These are phyloP conservation scores for Dryoscopus gambensis DNA, from an alignment of 2,113 vertebrate genomes.

Conservation along the genomic window DNA sequence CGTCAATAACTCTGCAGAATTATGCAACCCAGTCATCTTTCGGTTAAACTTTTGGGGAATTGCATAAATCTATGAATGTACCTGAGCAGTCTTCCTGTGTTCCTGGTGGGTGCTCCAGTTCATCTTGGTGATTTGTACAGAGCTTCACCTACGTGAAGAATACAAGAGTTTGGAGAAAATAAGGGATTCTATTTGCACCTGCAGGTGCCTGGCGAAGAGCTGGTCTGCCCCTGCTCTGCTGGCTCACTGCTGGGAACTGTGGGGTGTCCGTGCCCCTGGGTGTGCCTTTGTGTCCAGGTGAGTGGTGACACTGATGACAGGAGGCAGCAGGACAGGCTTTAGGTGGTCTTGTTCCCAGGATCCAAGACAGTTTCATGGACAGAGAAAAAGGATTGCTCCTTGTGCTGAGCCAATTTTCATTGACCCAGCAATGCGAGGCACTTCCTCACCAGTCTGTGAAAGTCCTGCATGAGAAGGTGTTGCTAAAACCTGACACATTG, in stretches of 20 bases:
- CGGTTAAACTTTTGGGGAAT: background rate
- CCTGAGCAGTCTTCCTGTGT: background rate
- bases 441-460: background rate
- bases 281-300: background rate
- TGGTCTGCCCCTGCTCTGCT: background rate
- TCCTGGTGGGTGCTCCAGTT: background rate
- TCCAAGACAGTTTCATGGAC: background rate
- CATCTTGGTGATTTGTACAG: background rate
- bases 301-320: background rate
- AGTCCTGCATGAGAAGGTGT: background rate
- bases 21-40: background rate
- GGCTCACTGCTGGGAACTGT: background rate
- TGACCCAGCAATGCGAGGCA: background rate
- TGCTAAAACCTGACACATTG: background rate
- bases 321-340: background rate
- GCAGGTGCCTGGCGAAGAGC: background rate
- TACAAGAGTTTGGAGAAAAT: background rate
- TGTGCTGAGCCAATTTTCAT: background rate
- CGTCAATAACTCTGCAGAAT: background rate
- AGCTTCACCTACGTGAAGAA: background rate
- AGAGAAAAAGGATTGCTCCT: background rate
- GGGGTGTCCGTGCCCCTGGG: rapidly evolving
- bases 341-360: background rate
- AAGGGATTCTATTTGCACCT: background rate
- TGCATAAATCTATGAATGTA: background rate